These are phyloP conservation scores for Tortricodes alternella DNA, from an alignment of 2,888 invertebrate genomes.

Conservation along the genomic window DNA sequence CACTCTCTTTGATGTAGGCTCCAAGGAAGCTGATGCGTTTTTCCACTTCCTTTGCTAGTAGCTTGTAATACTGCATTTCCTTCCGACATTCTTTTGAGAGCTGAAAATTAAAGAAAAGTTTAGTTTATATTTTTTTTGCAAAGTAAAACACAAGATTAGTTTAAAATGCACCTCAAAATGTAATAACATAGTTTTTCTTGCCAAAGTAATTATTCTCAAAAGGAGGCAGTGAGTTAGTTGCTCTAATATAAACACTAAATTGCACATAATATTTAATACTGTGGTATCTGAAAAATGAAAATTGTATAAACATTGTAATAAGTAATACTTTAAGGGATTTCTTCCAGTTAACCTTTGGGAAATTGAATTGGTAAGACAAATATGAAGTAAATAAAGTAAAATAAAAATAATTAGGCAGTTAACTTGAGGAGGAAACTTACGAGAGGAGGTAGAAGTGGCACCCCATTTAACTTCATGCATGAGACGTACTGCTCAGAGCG, in stretches of 20 bases:
- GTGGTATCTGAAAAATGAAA: constrained; percentile 6
- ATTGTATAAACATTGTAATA: too few species aligned
- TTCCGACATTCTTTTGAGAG: constrained; percentile 84
- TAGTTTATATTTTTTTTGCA: constrained; percentile 18
- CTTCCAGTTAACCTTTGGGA: too few species aligned
- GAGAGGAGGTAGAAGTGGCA: constrained; percentile 89
- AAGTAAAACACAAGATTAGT: constrained; percentile 13
- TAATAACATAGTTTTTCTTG: constrained; percentile 5
- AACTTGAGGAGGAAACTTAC: constrained; percentile 68
- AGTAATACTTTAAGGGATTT: too few species aligned
- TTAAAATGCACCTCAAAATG: constrained; percentile 35
- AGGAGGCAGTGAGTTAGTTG: background rate
- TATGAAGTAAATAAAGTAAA: too few species aligned
- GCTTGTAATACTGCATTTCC: constrained; percentile 86
- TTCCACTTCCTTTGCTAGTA: constrained; percentile 86
- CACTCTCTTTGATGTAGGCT: constrained; percentile 56
- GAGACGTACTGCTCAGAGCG: constrained; percentile 82
- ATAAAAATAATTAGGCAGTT: too few species aligned
- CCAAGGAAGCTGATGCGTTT: constrained; percentile 75
- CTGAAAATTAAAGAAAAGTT: constrained; percentile 64
- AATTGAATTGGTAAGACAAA: too few species aligned
- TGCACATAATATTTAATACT: constrained; percentile 4
- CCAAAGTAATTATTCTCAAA: background rate
- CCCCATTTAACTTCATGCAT: constrained; percentile 88
- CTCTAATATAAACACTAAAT: background rate